These are phyloP conservation scores for Drosophila niveifrons DNA, from an alignment of 2,888 invertebrate genomes.

Conservation along the genomic window DNA sequence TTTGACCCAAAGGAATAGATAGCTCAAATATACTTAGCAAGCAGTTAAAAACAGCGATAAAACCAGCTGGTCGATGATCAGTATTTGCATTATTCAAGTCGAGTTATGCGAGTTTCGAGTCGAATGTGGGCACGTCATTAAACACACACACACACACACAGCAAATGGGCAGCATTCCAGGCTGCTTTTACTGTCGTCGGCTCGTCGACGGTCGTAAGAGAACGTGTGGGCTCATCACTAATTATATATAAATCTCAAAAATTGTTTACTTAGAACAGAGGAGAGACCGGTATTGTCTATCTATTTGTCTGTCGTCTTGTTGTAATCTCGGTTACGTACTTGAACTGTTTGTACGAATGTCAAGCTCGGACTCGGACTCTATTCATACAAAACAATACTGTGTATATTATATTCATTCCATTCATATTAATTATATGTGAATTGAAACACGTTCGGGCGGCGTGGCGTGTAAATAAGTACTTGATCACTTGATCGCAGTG, in stretches of 20 bases:
- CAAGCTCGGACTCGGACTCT: conserved; percentile 3
- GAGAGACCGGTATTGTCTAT: conserved; percentile 11
- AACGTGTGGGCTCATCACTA: conserved; percentile 69
- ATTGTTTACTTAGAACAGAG: conserved; percentile 28
- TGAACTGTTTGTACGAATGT: conserved; percentile 30
- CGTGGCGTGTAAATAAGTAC: conserved; percentile 46
- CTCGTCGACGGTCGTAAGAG: background rate
- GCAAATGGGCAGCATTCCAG: conserved; percentile 68
- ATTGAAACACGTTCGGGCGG: conserved; percentile 70
- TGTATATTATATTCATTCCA: conserved; percentile 56
- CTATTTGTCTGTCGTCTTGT: conserved; percentile 1
- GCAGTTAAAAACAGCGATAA: background rate
- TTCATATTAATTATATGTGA: conserved; percentile 76
- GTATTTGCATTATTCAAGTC: conserved; percentile 17
- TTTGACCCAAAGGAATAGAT: too few relatives aligned
- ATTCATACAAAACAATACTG: conserved; percentile 16
- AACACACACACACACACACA: conserved; percentile 50
- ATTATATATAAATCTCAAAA: conserved; percentile 41
- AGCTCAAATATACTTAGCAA: too few relatives aligned
- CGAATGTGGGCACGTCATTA: conserved; percentile 53
- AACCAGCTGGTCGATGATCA: conserved; percentile 10
- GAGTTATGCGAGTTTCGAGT: conserved; percentile 17
- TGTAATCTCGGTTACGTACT: conserved; percentile 44
- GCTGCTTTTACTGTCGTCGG: conserved; percentile 56
- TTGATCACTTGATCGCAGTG: conserved; percentile 19